phyloP scores from a whole-genome alignment of 2,113 vertebrate genomes.

The Eptatretus burgeri region DNA sequence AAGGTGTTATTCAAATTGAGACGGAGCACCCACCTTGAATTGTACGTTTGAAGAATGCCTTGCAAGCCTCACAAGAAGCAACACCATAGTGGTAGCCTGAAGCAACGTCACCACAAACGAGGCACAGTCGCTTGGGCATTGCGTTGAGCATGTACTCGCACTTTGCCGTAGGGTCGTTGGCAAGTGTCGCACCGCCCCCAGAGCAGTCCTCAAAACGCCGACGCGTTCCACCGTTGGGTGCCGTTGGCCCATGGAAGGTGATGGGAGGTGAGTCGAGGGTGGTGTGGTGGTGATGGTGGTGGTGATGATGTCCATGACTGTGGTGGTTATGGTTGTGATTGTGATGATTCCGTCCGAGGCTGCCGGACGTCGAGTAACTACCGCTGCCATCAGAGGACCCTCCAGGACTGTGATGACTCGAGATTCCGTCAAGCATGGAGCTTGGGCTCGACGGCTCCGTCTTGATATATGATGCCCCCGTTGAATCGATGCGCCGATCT shows the following conservation, averaged over 20 bases:
- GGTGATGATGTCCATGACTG: not conserved
- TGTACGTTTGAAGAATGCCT: slow-evolving; percentile 98
- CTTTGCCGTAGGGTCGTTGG: slow-evolving; percentile 94
- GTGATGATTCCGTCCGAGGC: slow-evolving; percentile 48
- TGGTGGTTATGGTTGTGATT: slow-evolving; percentile 3
- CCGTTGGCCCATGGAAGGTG: slow-evolving; percentile 47
- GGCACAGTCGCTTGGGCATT: slow-evolving; percentile 96
- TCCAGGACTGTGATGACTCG: slow-evolving; percentile 68
- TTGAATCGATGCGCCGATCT: slow-evolving; percentile 99
- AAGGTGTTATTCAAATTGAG: too few relatives aligned
- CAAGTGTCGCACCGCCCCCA: slow-evolving; percentile 11
- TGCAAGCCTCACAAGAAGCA: slow-evolving; percentile 94
- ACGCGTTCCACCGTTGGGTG: slow-evolving; percentile 46
- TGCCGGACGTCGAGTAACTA: slow-evolving; percentile 67
- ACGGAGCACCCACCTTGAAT: slow-evolving; percentile 67
- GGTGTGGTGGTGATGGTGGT: slow-evolving; percentile 34
- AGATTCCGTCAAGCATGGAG: slow-evolving; percentile 90
- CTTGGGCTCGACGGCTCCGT: slow-evolving; percentile 97
- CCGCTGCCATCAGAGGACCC: slow-evolving; percentile 95
- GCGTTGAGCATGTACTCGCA: slow-evolving; percentile 99
- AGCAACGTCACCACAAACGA: slow-evolving; percentile 93
- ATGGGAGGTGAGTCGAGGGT: slow-evolving; percentile 91
- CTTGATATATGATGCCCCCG: slow-evolving; percentile 98
- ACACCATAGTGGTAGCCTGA: slow-evolving; percentile 98
- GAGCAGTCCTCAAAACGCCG: slow-evolving; percentile 97